Percentiles rank a stretch among this genome's conserved stretches.
Conservation (phyloP, 1,140 invertebrate species). For the Hydropsyche tenuis region DNA sequence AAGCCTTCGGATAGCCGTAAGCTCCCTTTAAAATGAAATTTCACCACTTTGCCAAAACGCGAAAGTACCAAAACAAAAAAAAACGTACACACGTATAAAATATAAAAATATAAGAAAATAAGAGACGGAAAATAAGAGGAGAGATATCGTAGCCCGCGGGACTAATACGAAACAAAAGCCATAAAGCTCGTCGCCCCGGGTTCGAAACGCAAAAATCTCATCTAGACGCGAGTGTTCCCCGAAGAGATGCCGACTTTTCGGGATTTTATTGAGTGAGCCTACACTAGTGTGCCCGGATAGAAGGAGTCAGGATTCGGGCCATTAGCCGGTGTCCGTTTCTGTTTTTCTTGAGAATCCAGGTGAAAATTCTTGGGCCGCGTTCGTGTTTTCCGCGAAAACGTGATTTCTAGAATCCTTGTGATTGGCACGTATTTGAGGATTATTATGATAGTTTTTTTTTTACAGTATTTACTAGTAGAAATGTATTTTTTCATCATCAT, state of each 20-base stretch:
- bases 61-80: too few species aligned
- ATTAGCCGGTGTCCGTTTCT: constrained; percentile 1
- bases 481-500: too few species aligned
- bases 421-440: too few species aligned
- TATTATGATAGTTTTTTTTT: too few species aligned
- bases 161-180: constrained; percentile 33
- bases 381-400: neutral
- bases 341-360: neutral
- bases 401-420: too few species aligned
- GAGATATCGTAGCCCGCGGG: constrained; percentile 10
- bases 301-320: neutral
- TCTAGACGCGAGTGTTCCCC: constrained; percentile 12
- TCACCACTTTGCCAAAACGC: neutral
- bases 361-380: neutral
- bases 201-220: constrained; percentile 32
- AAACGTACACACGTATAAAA: too few species aligned
- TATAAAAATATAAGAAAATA: too few species aligned
- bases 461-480: too few species aligned
- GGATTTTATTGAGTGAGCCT: constrained; percentile 1
- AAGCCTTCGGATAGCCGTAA: neutral
- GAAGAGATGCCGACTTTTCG: constrained; percentile 9
- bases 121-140: neutral
- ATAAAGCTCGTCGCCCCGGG: too few species aligned
- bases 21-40: constrained; percentile 10
- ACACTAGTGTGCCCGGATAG: neutral